Percentiles rank a stretch among this genome's conserved stretches.
Evolutionary conservation across 2,113 vertebrate species (phyloP).

Genomic region (Engraulis encrasicolus): DNA sequence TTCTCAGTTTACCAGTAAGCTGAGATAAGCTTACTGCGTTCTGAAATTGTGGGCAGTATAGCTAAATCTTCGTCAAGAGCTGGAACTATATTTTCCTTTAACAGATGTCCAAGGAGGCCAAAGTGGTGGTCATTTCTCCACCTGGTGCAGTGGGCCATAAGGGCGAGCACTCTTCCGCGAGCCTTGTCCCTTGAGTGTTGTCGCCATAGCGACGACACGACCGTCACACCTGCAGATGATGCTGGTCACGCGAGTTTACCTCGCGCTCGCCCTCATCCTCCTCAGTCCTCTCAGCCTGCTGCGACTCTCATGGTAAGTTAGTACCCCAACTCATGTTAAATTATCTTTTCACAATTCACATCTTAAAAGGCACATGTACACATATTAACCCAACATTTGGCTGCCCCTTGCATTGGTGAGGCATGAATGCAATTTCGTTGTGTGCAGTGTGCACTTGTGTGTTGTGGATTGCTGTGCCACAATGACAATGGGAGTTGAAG

Average conservation of each 20-base stretch:
- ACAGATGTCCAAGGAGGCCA: not conserved
- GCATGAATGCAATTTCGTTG: too few relatives aligned
- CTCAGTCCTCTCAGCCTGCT: constrained; percentile 14
- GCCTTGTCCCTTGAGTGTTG: not conserved
- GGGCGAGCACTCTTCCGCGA: too few relatives aligned
- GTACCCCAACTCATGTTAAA: too few relatives aligned
- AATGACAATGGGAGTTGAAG: too few relatives aligned
- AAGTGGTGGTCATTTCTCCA: not conserved
- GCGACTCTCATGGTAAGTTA: constrained; percentile 35
- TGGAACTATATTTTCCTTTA: not conserved
- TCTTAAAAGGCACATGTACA: not conserved
- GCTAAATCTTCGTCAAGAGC: not conserved
- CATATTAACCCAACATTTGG: not conserved
- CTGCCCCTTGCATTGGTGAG: too few relatives aligned
- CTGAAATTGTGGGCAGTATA: too few relatives aligned
- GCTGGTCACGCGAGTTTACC: constrained; percentile 24
- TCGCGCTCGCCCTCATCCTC: constrained; percentile 35
- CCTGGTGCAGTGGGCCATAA: constrained; percentile 34
- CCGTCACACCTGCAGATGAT: constrained; percentile 39
- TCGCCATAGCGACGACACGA: constrained; percentile 6
- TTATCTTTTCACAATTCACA: too few relatives aligned
- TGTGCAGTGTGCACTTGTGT: too few relatives aligned
- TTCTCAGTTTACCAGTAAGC: too few relatives aligned
- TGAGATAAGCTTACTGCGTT: too few relatives aligned
- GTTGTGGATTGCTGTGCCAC: too few relatives aligned